A percentile compares a stretch with the other conserved stretches of the same genome.
Conservation (phyloP, 1,140 invertebrate genomes). For the Hylaeus volcanicus region DNA sequence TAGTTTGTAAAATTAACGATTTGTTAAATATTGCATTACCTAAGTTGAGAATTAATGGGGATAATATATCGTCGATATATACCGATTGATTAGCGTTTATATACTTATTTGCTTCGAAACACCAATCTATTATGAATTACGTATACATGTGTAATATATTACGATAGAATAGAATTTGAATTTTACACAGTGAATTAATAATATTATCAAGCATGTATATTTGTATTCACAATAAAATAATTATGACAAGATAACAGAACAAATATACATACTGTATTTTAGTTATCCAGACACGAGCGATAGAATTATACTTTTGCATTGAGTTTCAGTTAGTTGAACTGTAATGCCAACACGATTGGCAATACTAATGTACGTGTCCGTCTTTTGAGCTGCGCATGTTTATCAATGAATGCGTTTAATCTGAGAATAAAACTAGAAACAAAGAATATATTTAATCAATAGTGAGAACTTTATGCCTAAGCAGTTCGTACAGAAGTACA, state of each 20-base stretch:
- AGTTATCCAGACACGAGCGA: too few relatives aligned
- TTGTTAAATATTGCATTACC: not conserved
- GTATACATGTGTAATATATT: not conserved
- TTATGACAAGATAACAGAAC: not conserved
- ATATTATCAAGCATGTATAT: slow-evolving; percentile 6
- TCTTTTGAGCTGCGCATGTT: too few relatives aligned
- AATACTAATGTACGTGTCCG: too few relatives aligned
- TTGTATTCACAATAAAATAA: not conserved
- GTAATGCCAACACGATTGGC: too few relatives aligned
- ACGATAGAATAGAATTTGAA: not conserved
- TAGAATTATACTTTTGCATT: too few relatives aligned
- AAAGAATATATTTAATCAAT: too few relatives aligned
- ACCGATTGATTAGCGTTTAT: not conserved
- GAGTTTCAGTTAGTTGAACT: too few relatives aligned
- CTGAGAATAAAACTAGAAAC: too few relatives aligned
- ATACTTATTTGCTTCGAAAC: not conserved
- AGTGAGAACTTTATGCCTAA: too few relatives aligned
- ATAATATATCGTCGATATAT: not conserved
- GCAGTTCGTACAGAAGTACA: too few relatives aligned
- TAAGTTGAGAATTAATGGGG: too few relatives aligned
- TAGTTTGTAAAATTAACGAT: not conserved
- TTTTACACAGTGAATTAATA: not conserved
- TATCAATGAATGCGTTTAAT: too few relatives aligned
- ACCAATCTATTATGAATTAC: not conserved
- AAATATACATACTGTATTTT: not conserved